Evolutionary conservation across 2,797 vertebrate genomes (phyloP), one percentile per base, ranked within the genome.

Genomic region (Morus bassanus): DNA sequence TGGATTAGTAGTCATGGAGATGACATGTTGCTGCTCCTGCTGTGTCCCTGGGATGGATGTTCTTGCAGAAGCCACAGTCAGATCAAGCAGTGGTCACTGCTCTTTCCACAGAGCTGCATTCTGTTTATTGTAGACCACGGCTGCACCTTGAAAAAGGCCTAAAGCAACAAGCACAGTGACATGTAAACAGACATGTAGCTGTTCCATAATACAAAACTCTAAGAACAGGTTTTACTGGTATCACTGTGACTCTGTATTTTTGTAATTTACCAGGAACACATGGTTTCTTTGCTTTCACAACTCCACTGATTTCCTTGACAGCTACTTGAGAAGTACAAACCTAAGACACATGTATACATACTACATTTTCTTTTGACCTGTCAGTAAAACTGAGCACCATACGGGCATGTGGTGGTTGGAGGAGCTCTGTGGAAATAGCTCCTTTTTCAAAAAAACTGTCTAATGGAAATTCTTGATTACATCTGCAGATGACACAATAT

Each of bases 111-210:
- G 65, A 70, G 6, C 18, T 82, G 14, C 2, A 0, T 59, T 54
- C 21, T 50, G 5, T 41, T 43, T 45, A 11, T 16, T 35, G 18
- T 17, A 60, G 43, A 33, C 22, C 60, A 39, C 8, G 2, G 0
- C 0, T 67, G 25, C 9, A 50, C 35, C 17, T 37, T 78, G 39
- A 37, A 53, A 70, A 67, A 84, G 53, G n/a, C 28, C 54, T 61
- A 37, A 48, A 77, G 41, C 53, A 63, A 30, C 24, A 77, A 43
- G 16, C 13, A 37, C 8, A 45, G 35, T 7, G n/a, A 51, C 19
- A 30, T 0, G 0, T 3, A 31, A 60, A 70, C 7, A 50, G 48
- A 45, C 0, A 0, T 8, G 6, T 8, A 61, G 57, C 23, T 70
- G 39, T 70, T 70, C 31, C 33, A 43, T 3, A 14, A 46, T 11